Evolutionary conservation across 2,888 invertebrate species (phyloP).

Genomic region (Leucoma salicis): DNA sequence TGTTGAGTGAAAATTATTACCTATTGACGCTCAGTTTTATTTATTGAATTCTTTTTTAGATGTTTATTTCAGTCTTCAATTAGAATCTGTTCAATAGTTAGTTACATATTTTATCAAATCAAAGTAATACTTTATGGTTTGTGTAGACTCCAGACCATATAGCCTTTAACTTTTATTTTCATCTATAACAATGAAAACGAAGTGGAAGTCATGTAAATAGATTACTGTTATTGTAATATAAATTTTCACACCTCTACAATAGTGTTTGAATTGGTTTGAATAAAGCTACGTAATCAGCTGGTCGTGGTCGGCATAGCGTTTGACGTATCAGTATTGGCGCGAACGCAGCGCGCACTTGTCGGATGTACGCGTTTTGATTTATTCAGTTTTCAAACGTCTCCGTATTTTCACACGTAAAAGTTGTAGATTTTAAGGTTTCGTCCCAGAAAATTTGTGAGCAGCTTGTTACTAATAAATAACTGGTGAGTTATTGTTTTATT

Average conservation of each 20-base stretch:
- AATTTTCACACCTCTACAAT: background rate
- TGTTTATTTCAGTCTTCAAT: no score
- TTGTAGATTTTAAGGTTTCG: background rate
- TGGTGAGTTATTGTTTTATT: background rate
- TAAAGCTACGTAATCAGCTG: constrained; percentile 55
- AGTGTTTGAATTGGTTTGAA: constrained; percentile 34
- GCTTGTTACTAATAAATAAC: background rate
- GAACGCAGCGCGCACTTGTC: constrained; percentile 52
- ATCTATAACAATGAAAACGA: constrained; percentile 29
- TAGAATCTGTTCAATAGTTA: no score
- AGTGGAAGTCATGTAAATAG: constrained; percentile 20
- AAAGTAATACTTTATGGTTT: no score
- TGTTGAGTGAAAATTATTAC: no score
- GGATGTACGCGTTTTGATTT: constrained; percentile 35
- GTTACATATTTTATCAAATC: no score
- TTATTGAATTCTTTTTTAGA: no score
- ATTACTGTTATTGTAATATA: constrained; percentile 5
- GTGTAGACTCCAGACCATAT: background rate
- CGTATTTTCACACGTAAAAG: constrained; percentile 22
- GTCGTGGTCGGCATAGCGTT: constrained; percentile 16
- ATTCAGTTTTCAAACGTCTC: constrained; percentile 32
- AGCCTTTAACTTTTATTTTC: background rate
- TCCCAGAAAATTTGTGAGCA: background rate
- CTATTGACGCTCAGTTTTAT: no score
- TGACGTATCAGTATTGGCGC: constrained; percentile 59